Evolutionary conservation across 2,113 vertebrate genomes (phyloP), one percentile per base, ranked within the genome.

Genomic region (Menura novaehollandiae): DNA sequence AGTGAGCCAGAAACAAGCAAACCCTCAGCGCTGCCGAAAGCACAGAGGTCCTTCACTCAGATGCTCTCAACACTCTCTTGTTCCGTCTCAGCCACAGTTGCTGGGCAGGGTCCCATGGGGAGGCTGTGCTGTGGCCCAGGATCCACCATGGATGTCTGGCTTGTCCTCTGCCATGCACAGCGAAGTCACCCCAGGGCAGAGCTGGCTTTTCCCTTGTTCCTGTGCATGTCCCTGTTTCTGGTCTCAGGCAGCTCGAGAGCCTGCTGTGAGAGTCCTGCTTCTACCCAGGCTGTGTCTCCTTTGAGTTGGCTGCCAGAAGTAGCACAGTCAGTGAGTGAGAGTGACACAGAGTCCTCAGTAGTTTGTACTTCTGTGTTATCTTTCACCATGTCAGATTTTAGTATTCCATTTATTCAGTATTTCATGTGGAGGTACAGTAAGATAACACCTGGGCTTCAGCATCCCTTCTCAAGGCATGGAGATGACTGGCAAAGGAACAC

Each of bases 1-100:
- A 93, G 78, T 3, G 21, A 96, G 88, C 78, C 90, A 93, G 75
- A 89, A 97, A 90, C 85, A 96, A 84, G 87, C 89, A 80, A 85
- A 89, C 24, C 27, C 85, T 88, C 66, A 47, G 62, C 0, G 2
- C 53, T 6, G 33, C 68, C 0, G 8, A 64, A 51, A 94, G 64
- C 69, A 64, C 39, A 73, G 32, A 89, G 56, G 47, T 63, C 60
- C 93, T 96, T 95, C 68, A 75, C 37, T 93, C 68, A 58, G 68
- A 71, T 63, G 41, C 72, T 91, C 60, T 85, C 0, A 0, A 55
- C 8, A 11, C 18, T 43, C 46, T 53, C 53, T 59, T 79, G 26
- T 55, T 93, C 35, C 78, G 20, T 56, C 73, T 93, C 74, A 55
- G 49, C 30, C 18, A 73, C 49, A 64, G 63, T 55, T 93, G 43